These are phyloP conservation scores for Drosophila quasianomalipes DNA, from an alignment of 2,888 invertebrate species.

Conservation along the genomic window DNA sequence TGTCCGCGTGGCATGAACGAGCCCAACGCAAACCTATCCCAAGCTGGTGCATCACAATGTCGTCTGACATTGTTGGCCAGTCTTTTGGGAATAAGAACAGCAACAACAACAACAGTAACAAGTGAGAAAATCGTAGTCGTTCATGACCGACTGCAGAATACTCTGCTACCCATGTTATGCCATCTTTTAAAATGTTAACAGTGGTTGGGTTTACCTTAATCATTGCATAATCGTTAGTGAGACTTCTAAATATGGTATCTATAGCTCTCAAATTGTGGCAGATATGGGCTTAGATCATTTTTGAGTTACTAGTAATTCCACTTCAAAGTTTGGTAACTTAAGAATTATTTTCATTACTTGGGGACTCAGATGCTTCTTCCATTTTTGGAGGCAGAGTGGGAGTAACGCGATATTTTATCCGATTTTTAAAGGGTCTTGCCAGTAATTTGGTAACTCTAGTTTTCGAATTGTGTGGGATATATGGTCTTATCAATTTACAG, in stretches of 20 bases:
- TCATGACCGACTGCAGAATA: not conserved
- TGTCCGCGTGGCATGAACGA: constrained; percentile 33
- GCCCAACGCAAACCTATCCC: not conserved
- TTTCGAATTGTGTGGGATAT: not conserved
- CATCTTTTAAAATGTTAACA: not conserved
- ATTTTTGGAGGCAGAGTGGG: not conserved
- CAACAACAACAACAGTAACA: not conserved
- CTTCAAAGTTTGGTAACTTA: not conserved
- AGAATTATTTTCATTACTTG: not conserved
- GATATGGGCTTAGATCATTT: not conserved
- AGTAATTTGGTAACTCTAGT: not conserved
- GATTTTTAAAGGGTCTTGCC: too few species aligned
- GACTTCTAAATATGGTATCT: not conserved
- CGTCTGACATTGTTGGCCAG: constrained; percentile 51
- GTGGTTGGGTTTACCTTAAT: not conserved
- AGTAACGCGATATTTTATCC: too few species aligned
- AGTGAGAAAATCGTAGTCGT: not conserved
- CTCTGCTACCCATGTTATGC: not conserved
- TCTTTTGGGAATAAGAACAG: constrained; percentile 35
- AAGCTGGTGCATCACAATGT: constrained; percentile 32
- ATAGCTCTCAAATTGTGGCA: not conserved
- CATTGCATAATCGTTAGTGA: not conserved
- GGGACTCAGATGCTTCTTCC: too few species aligned
- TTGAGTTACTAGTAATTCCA: not conserved
- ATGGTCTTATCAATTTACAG: not conserved